Conservation (phyloP, 2,797 vertebrate species). For the Sebastes goodei region DNA sequence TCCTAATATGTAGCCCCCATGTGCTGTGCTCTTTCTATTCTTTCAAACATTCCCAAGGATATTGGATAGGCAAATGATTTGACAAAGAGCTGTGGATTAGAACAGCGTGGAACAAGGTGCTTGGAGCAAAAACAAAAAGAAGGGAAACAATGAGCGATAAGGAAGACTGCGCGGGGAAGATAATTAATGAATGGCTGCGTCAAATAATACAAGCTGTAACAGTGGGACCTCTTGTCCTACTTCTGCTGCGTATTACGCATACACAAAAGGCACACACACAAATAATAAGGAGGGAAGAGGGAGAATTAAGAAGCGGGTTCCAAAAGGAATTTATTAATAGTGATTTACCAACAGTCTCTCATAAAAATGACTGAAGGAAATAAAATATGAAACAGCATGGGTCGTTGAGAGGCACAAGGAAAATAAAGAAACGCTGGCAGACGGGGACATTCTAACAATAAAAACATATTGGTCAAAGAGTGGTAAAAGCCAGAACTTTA, state of each 20-base stretch:
- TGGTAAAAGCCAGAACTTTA: slow-evolving; percentile 9
- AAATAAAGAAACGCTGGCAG: slow-evolving; percentile 35
- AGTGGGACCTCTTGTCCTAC: slow-evolving; percentile 72
- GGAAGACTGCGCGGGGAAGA: slow-evolving; percentile 63
- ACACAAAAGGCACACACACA: slow-evolving; percentile 11
- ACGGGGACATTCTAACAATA: slow-evolving; percentile 14
- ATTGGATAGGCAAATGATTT: slow-evolving; percentile 50
- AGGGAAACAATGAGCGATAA: slow-evolving; percentile 73
- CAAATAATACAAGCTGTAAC: slow-evolving; percentile 72
- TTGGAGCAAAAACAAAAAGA: slow-evolving; percentile 60
- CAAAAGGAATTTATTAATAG: slow-evolving; percentile 51
- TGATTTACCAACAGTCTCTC: slow-evolving; percentile 47
- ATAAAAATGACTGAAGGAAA: slow-evolving; percentile 50
- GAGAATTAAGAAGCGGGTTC: slow-evolving; percentile 40
- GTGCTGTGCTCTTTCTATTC: slow-evolving; percentile 15
- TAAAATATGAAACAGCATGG: slow-evolving; percentile 38
- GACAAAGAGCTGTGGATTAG: slow-evolving; percentile 73
- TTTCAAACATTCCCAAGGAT: slow-evolving; percentile 59
- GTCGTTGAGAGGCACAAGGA: slow-evolving; percentile 29
- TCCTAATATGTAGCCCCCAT: slow-evolving; percentile 11
- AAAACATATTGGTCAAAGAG: background rate
- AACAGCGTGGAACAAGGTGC: slow-evolving; percentile 69
- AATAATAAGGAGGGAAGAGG: slow-evolving; percentile 11
- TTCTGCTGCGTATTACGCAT: slow-evolving; percentile 52
- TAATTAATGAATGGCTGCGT: slow-evolving; percentile 76